phyloP scores from a whole-genome alignment of 2,113 vertebrate species.

The Malaclemys terrapin region DNA sequence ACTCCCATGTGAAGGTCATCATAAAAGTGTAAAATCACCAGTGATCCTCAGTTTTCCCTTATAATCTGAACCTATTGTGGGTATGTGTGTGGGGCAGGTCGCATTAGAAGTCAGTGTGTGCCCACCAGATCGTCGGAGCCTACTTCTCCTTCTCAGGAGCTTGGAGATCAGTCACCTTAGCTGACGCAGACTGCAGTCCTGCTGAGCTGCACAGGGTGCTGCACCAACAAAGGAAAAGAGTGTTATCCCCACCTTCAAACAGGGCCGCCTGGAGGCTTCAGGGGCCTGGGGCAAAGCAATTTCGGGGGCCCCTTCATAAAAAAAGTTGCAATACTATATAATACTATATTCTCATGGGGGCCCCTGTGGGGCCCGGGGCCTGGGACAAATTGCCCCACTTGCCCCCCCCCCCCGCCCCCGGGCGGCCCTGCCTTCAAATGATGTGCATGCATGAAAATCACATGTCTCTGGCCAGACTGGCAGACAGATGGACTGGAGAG shows the following conservation, averaged over 20 bases:
- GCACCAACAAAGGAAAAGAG: neutral
- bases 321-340: too few species aligned
- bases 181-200: neutral
- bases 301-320: too few species aligned
- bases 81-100: neutral
- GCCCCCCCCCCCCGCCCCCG: too few species aligned
- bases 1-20: neutral
- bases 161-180: neutral
- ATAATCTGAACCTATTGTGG: neutral
- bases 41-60: neutral
- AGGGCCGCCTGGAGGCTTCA: too few species aligned
- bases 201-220: fast-evolving
- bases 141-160: neutral
- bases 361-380: too few species aligned
- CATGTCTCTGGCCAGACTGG: fast-evolving
- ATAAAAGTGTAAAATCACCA: neutral
- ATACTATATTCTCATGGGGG: too few species aligned
- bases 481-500: neutral
- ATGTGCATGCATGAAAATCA: neutral
- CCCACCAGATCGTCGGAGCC: neutral
- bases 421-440: fast-evolving
- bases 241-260: fast-evolving
- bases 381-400: too few species aligned
- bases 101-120: neutral
- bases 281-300: too few species aligned